Evolutionary conservation across 2,113 vertebrate genomes (phyloP), one percentile per base, ranked within the genome.

Genomic region (Rhombomys opimus): DNA sequence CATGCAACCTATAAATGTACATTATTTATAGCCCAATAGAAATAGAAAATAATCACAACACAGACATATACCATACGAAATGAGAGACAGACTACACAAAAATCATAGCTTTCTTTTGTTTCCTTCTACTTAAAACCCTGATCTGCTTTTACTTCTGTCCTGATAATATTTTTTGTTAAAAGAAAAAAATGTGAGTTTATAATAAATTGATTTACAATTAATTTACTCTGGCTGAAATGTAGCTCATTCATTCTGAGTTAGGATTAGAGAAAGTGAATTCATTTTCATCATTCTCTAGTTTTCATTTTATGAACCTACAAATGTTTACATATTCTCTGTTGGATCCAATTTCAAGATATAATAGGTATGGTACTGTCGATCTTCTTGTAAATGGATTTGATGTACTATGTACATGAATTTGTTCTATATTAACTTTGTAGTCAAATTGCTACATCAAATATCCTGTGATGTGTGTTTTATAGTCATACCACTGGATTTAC

Each of bases 21-120:
- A 80, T 5, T 35, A 72, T 90, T 35, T 72, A 22, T 68, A 78
- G 52, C 13, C 25, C 38, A 54, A 25, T 46, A 89, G 5, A 75
- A 57, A 88, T 59, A 1, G 6, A 68, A 30, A 87, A 12, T 22
- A 87, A 68, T 25, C 63, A 63, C 38, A 41, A 18, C 4, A 30
- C 15, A 18, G 23, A 41, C 25, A 41, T 13, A 30, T 41, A 14
- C 41, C 8, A 30, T 30, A 65, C n/a, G 38, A 14, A 65, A 25
- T 15, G 2, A 84, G 73, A 75, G 38, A 75, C 5, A 75, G 17
- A 22, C 12, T 15, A 57, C 15, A 67, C 15, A 35, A 54, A 4
- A 18, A 46, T 0, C 35, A 77, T 0, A 11, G 5, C 38, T 20
- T 32, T 0, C 3, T 22, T 35, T 18, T 57, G 5, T 1, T 11